These are phyloP conservation scores for Pica pica DNA, from an alignment of 2,113 vertebrate genomes.

Conservation along the genomic window DNA sequence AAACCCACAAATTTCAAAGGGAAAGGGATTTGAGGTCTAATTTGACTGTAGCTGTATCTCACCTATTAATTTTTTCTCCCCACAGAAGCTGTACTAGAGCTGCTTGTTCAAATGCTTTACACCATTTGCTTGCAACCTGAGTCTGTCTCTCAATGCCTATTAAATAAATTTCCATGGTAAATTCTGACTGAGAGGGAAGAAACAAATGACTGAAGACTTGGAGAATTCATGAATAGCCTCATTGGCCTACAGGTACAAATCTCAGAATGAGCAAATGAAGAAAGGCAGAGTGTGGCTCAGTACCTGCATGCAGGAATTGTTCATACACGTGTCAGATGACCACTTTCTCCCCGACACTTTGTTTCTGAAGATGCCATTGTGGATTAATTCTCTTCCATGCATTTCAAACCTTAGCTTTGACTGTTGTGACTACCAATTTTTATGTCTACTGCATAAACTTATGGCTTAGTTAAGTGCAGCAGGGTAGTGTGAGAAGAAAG, in stretches of 20 bases:
- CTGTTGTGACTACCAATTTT: neutral
- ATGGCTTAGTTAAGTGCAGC: neutral
- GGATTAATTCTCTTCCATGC: neutral
- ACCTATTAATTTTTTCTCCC: neutral
- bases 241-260: neutral
- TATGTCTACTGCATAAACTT: neutral
- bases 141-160: neutral
- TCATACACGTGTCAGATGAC: neutral
- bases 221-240: neutral
- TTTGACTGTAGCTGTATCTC: neutral
- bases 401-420: neutral
- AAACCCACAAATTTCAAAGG: neutral
- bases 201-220: neutral
- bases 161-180: neutral
- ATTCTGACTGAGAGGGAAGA: neutral
- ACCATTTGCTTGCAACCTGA: neutral
- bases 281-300: neutral
- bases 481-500: neutral
- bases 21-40: neutral
- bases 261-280: neutral
- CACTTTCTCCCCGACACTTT: neutral
- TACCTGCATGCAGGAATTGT: neutral
- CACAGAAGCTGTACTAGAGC: neutral
- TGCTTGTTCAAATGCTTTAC: neutral
- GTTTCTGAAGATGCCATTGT: neutral